Conservation (phyloP, 2,797 vertebrate species). For the Gymnoscopelus microlampas region DNA sequence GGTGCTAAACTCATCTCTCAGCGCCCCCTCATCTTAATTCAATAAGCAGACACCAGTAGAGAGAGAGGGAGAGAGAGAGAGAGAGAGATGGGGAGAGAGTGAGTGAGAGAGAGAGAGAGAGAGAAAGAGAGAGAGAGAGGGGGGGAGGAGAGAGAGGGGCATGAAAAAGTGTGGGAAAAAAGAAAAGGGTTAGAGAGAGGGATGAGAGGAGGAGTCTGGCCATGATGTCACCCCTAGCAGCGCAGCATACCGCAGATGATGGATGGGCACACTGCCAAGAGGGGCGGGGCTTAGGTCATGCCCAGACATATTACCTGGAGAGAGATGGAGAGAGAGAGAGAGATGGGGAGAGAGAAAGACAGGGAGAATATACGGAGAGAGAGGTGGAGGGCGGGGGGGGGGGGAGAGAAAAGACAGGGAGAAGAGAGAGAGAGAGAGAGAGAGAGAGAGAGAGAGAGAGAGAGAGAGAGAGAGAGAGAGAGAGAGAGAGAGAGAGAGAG, state of each 20-base stretch:
- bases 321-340: neutral
- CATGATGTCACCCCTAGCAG: conserved; percentile 76
- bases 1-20: conserved; percentile 82
- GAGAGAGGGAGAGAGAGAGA: conserved; percentile 9
- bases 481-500: neutral
- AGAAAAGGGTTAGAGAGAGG: neutral
- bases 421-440: neutral
- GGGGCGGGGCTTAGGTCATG: conserved; percentile 66
- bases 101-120: neutral
- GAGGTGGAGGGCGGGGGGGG: conserved; percentile 5
- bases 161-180: neutral
- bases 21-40: conserved; percentile 79
- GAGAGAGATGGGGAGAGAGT: neutral
- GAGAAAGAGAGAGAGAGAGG: neutral
- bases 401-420: neutral
- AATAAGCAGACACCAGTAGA: conserved; percentile 74
- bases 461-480: conserved; percentile 2
- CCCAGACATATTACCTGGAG: conserved; percentile 77
- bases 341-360: conserved; percentile 18
- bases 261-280: conserved; percentile 45
- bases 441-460: conserved; percentile 18
- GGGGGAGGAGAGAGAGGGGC: neutral
- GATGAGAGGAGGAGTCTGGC: conserved; percentile 58
- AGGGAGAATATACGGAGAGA: neutral
- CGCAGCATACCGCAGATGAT: conserved; percentile 69